Conservation (phyloP, 1,140 invertebrate species). For the Battus philenor region DNA sequence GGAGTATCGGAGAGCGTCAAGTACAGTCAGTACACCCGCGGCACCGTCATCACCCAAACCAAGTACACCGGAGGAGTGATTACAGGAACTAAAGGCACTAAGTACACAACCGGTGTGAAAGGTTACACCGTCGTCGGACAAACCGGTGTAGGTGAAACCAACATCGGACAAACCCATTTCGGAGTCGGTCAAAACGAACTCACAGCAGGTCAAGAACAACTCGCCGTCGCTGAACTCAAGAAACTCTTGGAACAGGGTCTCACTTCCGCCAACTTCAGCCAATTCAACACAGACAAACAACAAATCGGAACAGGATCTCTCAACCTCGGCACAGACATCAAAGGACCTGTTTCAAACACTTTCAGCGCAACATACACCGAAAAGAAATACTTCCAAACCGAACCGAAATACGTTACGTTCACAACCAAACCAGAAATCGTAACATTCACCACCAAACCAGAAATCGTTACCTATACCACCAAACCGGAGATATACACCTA, state of each 20-base stretch:
- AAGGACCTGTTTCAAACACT: conserved; percentile 42
- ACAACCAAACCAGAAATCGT: conserved; percentile 44
- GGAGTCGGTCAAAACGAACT: background rate
- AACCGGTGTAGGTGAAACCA: background rate
- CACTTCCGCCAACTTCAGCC: conserved; percentile 10
- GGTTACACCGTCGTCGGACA: conserved; percentile 21
- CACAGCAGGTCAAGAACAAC: background rate
- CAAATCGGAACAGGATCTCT: conserved; percentile 16
- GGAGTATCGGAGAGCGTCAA: conserved; percentile 54
- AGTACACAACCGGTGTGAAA: conserved; percentile 19
- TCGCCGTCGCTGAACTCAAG: background rate
- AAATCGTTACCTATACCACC: conserved; percentile 50
- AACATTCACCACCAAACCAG: conserved; percentile 51
- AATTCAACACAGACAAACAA: conserved; percentile 21
- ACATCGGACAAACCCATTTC: background rate
- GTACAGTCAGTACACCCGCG: conserved; percentile 41
- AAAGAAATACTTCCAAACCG: conserved; percentile 55
- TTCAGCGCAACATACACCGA: conserved; percentile 49
- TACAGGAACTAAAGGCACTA: conserved; percentile 22
- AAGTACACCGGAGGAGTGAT: conserved; percentile 20
- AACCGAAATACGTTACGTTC: conserved; percentile 44
- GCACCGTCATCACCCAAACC: conserved; percentile 24
- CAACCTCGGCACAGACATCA: conserved; percentile 34
- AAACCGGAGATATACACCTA: conserved; percentile 48
- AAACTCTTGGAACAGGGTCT: conserved; percentile 19